Conservation (phyloP, 2,797 vertebrate genomes). For the Micromesistius poutassou region DNA sequence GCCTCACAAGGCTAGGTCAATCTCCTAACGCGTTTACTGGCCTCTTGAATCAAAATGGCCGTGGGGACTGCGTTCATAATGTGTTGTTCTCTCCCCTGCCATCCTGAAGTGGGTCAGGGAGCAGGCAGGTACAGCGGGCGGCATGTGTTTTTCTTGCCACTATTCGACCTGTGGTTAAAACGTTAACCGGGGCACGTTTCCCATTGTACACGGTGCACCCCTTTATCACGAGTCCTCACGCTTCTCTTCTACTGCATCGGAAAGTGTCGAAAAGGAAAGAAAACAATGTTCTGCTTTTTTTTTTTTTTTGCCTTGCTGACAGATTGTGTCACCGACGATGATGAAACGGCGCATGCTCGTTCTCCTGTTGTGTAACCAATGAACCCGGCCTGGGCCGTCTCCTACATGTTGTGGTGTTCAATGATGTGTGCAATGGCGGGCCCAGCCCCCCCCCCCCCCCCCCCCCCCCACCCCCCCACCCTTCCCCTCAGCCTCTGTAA, state of each 20-base stretch:
- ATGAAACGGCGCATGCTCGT: not conserved
- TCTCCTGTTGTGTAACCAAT: not conserved
- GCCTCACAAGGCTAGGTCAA: constrained; percentile 4
- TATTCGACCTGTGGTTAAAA: not conserved
- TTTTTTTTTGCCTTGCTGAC: not conserved
- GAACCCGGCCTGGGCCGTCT: not conserved
- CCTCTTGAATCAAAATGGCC: constrained; percentile 26
- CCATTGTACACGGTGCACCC: not conserved
- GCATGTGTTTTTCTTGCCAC: not conserved
- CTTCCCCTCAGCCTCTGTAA: not conserved
- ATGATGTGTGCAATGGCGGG: not conserved
- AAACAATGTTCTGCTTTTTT: not conserved
- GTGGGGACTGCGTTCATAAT: constrained; percentile 9
- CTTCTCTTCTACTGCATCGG: not conserved
- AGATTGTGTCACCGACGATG: not conserved
- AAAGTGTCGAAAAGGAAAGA: not conserved
- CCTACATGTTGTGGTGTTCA: not conserved
- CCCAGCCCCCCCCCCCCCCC: too few relatives aligned
- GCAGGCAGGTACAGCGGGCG: not conserved
- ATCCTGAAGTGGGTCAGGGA: not conserved
- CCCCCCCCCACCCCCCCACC: too few relatives aligned
- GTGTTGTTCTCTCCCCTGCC: constrained; percentile 11
- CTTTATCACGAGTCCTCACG: not conserved
- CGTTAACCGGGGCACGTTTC: not conserved
- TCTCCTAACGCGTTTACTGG: constrained; percentile 4